These are phyloP conservation scores for Dryas iulia DNA, from an alignment of 1,140 invertebrate species.

Conservation along the genomic window DNA sequence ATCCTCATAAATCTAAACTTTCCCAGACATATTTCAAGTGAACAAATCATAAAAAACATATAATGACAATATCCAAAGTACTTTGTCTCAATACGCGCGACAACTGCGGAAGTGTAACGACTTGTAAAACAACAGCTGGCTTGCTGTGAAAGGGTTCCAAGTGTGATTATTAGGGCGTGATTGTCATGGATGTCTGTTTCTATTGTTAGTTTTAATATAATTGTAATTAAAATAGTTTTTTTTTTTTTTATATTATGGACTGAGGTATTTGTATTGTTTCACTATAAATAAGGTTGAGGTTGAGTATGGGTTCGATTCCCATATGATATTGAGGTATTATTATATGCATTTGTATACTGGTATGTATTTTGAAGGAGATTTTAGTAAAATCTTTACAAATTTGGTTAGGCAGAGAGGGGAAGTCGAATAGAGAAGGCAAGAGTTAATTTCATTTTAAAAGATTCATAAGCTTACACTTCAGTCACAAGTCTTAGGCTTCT, in stretches of 20 bases:
- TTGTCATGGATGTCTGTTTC: neutral
- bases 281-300: too few species aligned
- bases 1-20: neutral
- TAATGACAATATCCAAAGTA: neutral
- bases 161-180: constrained; percentile 2
- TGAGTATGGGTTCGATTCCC: too few species aligned
- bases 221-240: neutral
- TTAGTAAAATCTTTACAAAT: too few species aligned
- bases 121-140: constrained; percentile 1
- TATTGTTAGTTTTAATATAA: neutral
- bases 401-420: too few species aligned
- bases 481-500: too few species aligned
- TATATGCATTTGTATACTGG: too few species aligned
- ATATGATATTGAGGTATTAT: too few species aligned
- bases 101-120: neutral
- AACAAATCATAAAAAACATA: constrained; percentile 5
- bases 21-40: neutral
- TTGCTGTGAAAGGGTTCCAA: constrained; percentile 1
- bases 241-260: neutral
- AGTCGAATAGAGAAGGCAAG: too few species aligned
- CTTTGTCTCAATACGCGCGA: constrained; percentile 16
- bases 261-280: too few species aligned
- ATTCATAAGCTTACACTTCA: too few species aligned
- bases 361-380: too few species aligned
- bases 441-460: too few species aligned